phyloP scores from a whole-genome alignment of 2,113 vertebrate genomes.

The Prionailurus viverrinus region DNA sequence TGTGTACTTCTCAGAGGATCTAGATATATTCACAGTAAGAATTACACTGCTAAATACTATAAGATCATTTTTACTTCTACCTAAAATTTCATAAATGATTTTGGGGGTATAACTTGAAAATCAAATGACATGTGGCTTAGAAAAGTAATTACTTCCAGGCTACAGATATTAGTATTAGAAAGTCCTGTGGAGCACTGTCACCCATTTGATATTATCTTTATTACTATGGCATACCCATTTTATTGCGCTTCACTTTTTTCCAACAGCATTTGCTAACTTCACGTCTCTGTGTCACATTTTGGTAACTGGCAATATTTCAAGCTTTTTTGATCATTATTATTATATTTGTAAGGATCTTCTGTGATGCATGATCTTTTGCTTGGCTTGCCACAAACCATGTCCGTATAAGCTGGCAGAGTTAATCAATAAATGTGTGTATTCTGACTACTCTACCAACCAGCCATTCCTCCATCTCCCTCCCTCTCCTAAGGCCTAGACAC shows the following conservation, averaged over 20 bases:
- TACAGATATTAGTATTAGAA: not conserved
- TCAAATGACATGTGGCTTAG: not conserved
- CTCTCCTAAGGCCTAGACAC: not conserved
- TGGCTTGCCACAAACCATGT: not conserved
- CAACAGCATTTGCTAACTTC: not conserved
- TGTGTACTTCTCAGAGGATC: not conserved
- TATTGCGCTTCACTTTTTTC: not conserved
- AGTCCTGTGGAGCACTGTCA: not conserved
- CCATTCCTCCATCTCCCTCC: not conserved
- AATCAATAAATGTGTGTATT: not conserved
- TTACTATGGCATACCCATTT: not conserved
- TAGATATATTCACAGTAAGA: not conserved
- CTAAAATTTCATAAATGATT: constrained; percentile 28
- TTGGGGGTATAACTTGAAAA: not conserved
- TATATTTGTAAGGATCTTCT: not conserved
- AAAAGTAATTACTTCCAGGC: constrained; percentile 45
- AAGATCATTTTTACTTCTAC: not conserved
- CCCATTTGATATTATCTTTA: not conserved
- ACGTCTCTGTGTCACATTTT: not conserved
- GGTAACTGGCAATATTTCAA: not conserved
- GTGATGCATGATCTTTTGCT: not conserved
- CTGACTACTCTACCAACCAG: not conserved
- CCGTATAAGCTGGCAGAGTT: not conserved
- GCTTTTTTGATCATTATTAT: not conserved
- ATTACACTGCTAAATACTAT: not conserved